Conservation (phyloP, 2,888 invertebrate species). For the Prenolepis imparis region DNA sequence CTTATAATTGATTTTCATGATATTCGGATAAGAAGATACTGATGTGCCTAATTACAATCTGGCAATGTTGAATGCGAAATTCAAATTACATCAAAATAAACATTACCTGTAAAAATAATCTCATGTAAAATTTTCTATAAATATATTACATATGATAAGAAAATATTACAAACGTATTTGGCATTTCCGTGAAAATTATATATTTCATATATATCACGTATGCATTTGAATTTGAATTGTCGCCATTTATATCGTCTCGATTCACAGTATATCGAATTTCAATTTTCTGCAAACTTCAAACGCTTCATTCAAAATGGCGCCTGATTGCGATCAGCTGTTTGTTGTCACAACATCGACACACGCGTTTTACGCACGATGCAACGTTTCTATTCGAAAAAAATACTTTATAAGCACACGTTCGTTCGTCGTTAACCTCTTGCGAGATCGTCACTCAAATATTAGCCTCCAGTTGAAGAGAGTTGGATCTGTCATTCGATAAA, state of each 20-base stretch:
- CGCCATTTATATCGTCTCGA: not conserved
- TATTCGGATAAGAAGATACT: not conserved
- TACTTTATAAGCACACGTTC: not conserved
- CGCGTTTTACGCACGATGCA: not conserved
- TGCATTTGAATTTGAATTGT: not conserved
- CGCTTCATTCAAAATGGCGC: slow-evolving; percentile 26
- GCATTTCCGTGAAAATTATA: not conserved
- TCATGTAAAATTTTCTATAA: not conserved
- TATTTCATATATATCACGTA: not conserved
- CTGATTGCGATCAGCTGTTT: not conserved
- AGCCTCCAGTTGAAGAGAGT: not conserved
- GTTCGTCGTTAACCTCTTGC: too few species aligned
- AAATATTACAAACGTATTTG: not conserved
- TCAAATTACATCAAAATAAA: not conserved
- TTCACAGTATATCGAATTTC: slow-evolving; percentile 27
- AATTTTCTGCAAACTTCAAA: not conserved
- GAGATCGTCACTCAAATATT: not conserved
- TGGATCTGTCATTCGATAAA: not conserved
- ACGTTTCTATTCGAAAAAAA: not conserved
- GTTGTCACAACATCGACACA: not conserved
- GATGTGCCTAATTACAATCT: slow-evolving; percentile 9
- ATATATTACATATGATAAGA: not conserved
- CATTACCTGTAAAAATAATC: not conserved
- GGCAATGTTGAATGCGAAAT: not conserved
- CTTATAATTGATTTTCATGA: slow-evolving; percentile 89